Base-by-base conservation (phyloP, 2,797 vertebrate genomes). In the Pseudochirops corinnae region DNA sequence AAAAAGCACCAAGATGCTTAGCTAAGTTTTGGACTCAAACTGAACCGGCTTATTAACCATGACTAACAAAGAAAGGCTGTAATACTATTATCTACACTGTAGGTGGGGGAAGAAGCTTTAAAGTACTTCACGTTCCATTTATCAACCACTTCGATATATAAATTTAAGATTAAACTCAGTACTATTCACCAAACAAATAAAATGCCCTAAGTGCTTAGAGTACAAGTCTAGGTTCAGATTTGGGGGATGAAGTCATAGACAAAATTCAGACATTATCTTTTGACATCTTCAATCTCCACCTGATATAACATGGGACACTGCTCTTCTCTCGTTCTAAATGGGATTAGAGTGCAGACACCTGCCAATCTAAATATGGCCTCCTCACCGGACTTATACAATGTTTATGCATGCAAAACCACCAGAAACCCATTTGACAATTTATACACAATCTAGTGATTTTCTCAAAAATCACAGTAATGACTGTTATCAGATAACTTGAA, bases 61-160 rank as follows among this genome's bases (percentile, higher is more conserved):
- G 67, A 82, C 67, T 82, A 33, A 62, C 60, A 62, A 62, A 33
- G 29, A 46, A 82, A 82, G 57, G 52, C 4, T 95, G 56, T 58
- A 91, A 13, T 58, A 95, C 94, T 11, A 95, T 26, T 56, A n/a
- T n/a, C 10, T 97, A 91, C 46, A 94, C 13, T 46, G 33, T 90
- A 33, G 33, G 90, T 33, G 11, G 58, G 46, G 26, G 2, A 2
- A 24, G 29, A 55, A 92, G 62, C 0, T 56, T 10, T 92, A 29
- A 96, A 95, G 93, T 14, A 92, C 4, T 87, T 87, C 21, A 87
- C 26, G 21, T 12, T 50, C 74, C 26, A 87, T 12, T 46, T 33
- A 62, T 60, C 13, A 62, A 62, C 31, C 9, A 3, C 33, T 62
- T 33, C 14, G 60, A 67, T n/a, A n/a, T 16, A 62, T 62, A 62